A percentile compares a stretch with the other conserved stretches of the same genome.
Evolutionary conservation across 2,797 vertebrate species (phyloP).

Genomic region (Ataeniobius toweri): DNA sequence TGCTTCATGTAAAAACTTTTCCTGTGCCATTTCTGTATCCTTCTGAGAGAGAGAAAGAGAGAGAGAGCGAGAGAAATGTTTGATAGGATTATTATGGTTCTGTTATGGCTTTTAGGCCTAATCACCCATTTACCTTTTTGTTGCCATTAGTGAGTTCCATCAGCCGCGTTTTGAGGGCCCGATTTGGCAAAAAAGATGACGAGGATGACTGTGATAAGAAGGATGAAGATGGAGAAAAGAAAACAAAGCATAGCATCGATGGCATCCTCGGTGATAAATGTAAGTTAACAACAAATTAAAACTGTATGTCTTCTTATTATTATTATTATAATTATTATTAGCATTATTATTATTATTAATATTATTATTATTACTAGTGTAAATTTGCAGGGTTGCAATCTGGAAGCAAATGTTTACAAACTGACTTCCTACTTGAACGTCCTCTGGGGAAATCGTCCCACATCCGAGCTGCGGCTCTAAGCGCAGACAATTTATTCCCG

Average conservation of each 20-base stretch:
- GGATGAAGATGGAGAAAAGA: constrained; percentile 97
- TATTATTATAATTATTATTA: constrained; percentile 50
- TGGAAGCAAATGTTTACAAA: constrained; percentile 60
- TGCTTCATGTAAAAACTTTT: constrained; percentile 63
- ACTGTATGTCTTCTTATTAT: constrained; percentile 50
- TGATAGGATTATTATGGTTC: constrained; percentile 72
- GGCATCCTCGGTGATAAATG: constrained; percentile 99
- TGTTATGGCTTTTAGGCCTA: constrained; percentile 74
- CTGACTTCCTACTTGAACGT: constrained; percentile 56
- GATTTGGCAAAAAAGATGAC: constrained; percentile 99
- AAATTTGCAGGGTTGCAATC: constrained; percentile 46
- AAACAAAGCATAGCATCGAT: constrained; percentile 98
- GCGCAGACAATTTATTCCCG: constrained; percentile 69
- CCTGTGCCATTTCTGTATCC: constrained; percentile 47
- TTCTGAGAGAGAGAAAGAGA: constrained; percentile 26
- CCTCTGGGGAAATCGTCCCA: constrained; percentile 73
- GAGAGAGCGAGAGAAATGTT: constrained; percentile 37
- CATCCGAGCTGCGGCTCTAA: constrained; percentile 62
- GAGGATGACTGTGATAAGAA: constrained; percentile 96
- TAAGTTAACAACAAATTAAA: constrained; percentile 79
- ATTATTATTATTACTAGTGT: constrained; percentile 50
- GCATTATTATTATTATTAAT: constrained; percentile 55
- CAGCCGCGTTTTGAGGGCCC: constrained; percentile 98
- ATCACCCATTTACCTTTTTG: constrained; percentile 78
- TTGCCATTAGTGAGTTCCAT: constrained; percentile 97